A percentile compares a stretch with the other conserved stretches of the same genome.
phyloP scores from a whole-genome alignment of 2,113 vertebrate species.

The Perca flavescens region DNA sequence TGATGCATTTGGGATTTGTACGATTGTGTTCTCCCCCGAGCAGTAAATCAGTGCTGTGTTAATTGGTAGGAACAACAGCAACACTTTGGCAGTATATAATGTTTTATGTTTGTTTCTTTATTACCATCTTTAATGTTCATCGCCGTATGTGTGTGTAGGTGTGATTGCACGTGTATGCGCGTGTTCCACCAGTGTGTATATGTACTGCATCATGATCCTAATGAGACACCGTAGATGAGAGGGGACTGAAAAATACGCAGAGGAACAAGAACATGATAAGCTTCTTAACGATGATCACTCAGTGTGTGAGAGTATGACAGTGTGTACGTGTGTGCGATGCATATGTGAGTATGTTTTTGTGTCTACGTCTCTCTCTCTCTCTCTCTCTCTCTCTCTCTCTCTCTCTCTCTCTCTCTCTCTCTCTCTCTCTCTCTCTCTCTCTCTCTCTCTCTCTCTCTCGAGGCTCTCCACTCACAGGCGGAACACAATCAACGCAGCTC shows the following conservation, averaged over 20 bases:
- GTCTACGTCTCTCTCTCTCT: slow-evolving; percentile 27
- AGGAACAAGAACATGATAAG: slow-evolving; percentile 82
- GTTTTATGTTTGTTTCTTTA: slow-evolving; percentile 83
- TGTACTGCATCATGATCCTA: slow-evolving; percentile 77
- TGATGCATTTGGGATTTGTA: slow-evolving; percentile 31
- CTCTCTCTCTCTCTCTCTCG: slow-evolving; percentile 47
- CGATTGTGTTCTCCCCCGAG: slow-evolving; percentile 13
- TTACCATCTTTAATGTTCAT: slow-evolving; percentile 76
- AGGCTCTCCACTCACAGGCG: slow-evolving; percentile 74
- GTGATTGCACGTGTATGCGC: slow-evolving; percentile 30
- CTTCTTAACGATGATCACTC: slow-evolving; percentile 82
- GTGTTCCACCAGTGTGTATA: slow-evolving; percentile 50
- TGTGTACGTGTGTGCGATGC: slow-evolving; percentile 33
- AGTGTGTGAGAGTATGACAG: slow-evolving; percentile 49
- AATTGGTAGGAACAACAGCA: slow-evolving; percentile 82
- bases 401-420: slow-evolving; percentile 44
- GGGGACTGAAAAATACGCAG: slow-evolving; percentile 76
- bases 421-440: background rate
- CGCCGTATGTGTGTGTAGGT: slow-evolving; percentile 40
- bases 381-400: slow-evolving; percentile 3
- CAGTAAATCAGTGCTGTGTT: slow-evolving; percentile 76
- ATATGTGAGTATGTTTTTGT: slow-evolving; percentile 28
- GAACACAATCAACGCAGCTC: slow-evolving; percentile 84
- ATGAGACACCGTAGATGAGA: slow-evolving; percentile 76
- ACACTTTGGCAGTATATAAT: slow-evolving; percentile 84